Conservation (phyloP, 1,140 invertebrate species). For the Sycobia sp. region DNA sequence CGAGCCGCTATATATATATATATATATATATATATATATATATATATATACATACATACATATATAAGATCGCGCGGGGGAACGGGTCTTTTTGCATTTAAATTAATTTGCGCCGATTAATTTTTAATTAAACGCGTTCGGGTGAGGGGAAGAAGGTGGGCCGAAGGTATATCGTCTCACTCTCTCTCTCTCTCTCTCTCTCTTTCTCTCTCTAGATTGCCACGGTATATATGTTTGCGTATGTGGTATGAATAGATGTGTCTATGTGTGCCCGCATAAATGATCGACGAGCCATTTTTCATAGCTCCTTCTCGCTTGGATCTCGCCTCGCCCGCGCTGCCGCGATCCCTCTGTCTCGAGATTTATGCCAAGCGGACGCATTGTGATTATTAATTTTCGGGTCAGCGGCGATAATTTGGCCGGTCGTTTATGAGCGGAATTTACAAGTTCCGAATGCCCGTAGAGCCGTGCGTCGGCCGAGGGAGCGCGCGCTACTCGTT, state of each 20-base stretch:
- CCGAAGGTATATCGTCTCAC: too few relatives aligned
- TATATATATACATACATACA: too few relatives aligned
- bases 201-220: constrained; percentile 3
- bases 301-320: background rate
- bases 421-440: too few relatives aligned
- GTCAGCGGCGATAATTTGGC: background rate
- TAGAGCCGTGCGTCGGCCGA: too few relatives aligned
- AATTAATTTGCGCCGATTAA: constrained; percentile 61
- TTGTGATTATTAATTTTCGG: constrained; percentile 30
- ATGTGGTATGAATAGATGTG: background rate
- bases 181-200: too few relatives aligned
- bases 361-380: constrained; percentile 26
- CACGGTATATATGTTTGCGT: too few relatives aligned
- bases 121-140: constrained; percentile 57
- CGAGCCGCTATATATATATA: too few relatives aligned
- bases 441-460: too few relatives aligned
- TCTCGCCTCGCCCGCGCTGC: background rate
- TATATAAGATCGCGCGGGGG: constrained; percentile 1
- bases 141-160: constrained; percentile 34
- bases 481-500: too few relatives aligned
- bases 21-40: too few relatives aligned
- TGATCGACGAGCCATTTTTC: constrained; percentile 24
- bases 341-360: background rate
- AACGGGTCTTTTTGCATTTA: constrained; percentile 52
- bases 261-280: constrained; percentile 1